Base-by-base conservation (phyloP, 2,888 invertebrate species). In the Tuberolachnus salignus region DNA sequence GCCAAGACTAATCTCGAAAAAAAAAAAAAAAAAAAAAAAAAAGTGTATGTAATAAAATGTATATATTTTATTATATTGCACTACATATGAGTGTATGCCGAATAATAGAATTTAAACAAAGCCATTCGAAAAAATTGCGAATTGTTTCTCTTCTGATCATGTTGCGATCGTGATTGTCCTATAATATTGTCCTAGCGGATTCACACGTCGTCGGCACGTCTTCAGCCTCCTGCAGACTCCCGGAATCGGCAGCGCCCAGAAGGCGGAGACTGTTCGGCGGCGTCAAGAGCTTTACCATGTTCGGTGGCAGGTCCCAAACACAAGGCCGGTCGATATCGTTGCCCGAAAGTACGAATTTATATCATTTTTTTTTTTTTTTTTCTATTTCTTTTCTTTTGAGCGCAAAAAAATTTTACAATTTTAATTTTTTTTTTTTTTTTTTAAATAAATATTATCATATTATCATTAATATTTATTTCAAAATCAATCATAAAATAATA, bases 241-340 rank as follows among this genome's bases (percentile, higher is more conserved):
- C 80, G 55, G 78, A 55, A 84, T 86, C 88, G 85, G 89, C 90
- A 83, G 88, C 89, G 85, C 90, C 81, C 67, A 81, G 92, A 85
- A 89, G 92, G 85, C 89, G 92, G 86, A 89, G 91, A 83, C 89
- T 92, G 84, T 92, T 92, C 88, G 92, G 92, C 85, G 92, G 92
- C 84, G 91, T 92, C 88, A 91, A 92, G 88, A 92, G 92, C 86
- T 88, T 92, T 85, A 92, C 92, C 84, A 89, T 90, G 87, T 91
- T 91, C 88, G 91, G 89, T 82, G 90, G 91, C 84, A 82, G 82
- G 81, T 82, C 83, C 69, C 75, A 75, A 75, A 75, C 75, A 67
- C 83, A 83, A 78, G 83, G 83, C 80, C 91, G 92, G 86, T 92
- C 92, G 88, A 92, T 92, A 89, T 92, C 92, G 86, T 90, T 92